Percentiles rank a stretch among this genome's conserved stretches.
Evolutionary conservation across 2,888 invertebrate species (phyloP).

Genomic region (Bombylius discolor): DNA sequence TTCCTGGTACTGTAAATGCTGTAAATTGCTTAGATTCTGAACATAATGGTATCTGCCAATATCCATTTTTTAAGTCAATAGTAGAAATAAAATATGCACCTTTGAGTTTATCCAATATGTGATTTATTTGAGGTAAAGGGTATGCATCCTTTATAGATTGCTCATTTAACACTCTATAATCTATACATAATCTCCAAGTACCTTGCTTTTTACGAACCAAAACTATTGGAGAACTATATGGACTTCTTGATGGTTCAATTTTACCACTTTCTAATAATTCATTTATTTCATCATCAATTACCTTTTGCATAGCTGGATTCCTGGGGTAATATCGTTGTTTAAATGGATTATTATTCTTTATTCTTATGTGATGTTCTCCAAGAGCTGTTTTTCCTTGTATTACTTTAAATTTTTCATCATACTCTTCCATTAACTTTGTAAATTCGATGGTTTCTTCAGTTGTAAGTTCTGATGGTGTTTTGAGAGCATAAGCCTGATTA

Average conservation of each 20-base stretch:
- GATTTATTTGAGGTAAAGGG: neutral
- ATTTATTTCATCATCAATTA: neutral
- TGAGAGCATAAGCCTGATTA: too few relatives aligned
- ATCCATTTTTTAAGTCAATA: neutral
- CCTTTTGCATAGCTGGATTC: neutral
- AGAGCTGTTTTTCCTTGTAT: too few relatives aligned
- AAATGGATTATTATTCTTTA: neutral
- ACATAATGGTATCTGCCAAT: neutral
- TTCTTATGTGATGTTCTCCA: neutral
- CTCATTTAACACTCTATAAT: neutral
- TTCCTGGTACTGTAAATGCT: slow-evolving; percentile 1
- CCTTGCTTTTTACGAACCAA: neutral
- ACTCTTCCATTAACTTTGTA: too few relatives aligned
- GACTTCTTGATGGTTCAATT: neutral
- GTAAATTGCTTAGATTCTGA: neutral
- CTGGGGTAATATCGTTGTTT: neutral
- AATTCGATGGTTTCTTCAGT: too few relatives aligned
- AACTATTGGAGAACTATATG: neutral
- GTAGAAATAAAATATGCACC: neutral
- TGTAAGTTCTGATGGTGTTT: too few relatives aligned
- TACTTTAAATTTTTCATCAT: too few relatives aligned
- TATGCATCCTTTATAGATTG: neutral
- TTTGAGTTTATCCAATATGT: neutral
- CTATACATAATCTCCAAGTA: neutral
- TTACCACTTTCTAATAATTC: neutral